phyloP scores from a whole-genome alignment of 1,140 invertebrate species.

The Neodiprion fabricii region DNA sequence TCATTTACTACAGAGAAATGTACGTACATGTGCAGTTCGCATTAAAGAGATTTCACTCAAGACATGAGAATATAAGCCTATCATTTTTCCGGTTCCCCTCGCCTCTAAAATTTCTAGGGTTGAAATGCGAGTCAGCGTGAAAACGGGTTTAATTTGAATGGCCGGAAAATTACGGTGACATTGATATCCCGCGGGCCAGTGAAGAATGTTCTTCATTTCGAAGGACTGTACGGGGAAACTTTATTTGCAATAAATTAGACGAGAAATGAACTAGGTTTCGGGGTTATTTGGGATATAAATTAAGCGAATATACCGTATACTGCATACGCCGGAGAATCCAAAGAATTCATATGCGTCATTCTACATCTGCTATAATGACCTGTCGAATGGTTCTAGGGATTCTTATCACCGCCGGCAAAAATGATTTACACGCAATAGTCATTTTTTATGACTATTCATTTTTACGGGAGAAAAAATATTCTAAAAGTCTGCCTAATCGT shows the following conservation, averaged over 20 bases:
- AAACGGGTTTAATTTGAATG: slow-evolving; percentile 5
- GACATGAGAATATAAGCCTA: too few relatives aligned
- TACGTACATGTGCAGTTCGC: too few relatives aligned
- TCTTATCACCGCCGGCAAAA: too few relatives aligned
- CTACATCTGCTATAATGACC: neutral
- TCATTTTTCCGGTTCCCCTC: too few relatives aligned
- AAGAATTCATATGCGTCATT: slow-evolving; percentile 1
- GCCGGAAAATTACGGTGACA: slow-evolving; percentile 1
- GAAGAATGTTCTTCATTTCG: slow-evolving; percentile 7
- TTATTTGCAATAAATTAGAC: neutral
- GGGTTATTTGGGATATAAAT: neutral
- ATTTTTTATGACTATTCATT: too few relatives aligned
- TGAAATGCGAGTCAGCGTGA: neutral
- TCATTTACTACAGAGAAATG: too few relatives aligned
- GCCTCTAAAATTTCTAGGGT: too few relatives aligned
- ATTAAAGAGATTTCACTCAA: too few relatives aligned
- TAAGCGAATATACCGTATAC: neutral
- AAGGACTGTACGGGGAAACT: neutral
- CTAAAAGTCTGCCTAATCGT: too few relatives aligned
- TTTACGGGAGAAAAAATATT: too few relatives aligned
- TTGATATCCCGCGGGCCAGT: neutral
- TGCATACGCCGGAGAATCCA: neutral
- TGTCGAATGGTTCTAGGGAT: neutral
- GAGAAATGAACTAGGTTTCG: slow-evolving; percentile 2
- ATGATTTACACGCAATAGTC: too few relatives aligned